These are phyloP conservation scores for Mormyrus proboscirostris DNA, from an alignment of 2,797 vertebrate genomes.

Conservation along the genomic window DNA sequence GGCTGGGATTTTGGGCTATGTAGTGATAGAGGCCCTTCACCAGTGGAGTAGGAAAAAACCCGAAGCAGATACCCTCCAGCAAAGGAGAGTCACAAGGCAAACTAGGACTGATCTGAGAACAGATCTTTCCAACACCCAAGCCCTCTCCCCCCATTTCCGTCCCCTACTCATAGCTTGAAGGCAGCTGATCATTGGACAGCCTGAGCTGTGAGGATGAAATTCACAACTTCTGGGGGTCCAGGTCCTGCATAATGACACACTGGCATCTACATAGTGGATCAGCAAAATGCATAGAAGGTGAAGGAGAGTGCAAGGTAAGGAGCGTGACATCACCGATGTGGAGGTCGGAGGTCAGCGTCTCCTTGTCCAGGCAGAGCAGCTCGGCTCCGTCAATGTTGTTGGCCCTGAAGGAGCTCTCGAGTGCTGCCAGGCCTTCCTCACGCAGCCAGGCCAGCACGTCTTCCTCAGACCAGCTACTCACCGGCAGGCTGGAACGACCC, in stretches of 20 bases:
- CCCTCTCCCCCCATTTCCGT: not conserved
- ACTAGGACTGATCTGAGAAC: not conserved
- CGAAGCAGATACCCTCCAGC: not conserved
- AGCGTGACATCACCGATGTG: constrained; percentile 71
- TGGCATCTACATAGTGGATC: not conserved
- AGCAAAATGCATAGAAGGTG: not conserved
- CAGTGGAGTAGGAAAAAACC: not conserved
- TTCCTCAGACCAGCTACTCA: constrained; percentile 74
- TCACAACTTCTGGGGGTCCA: not conserved
- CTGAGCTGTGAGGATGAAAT: not conserved
- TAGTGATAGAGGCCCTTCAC: not conserved
- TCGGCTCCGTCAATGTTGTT: constrained; percentile 79
- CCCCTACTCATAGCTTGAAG: not conserved
- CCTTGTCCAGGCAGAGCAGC: constrained; percentile 68
- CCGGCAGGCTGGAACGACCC: constrained; percentile 44
- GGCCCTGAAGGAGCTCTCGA: constrained; percentile 63
- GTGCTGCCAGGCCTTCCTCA: constrained; percentile 63
- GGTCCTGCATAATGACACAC: not conserved
- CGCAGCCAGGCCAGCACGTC: constrained; percentile 72
- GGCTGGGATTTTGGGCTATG: not conserved
- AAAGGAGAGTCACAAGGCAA: not conserved
- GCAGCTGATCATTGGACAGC: not conserved
- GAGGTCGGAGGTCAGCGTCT: constrained; percentile 66
- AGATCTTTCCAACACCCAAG: not conserved
- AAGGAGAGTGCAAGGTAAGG: not conserved